Evolutionary conservation across 2,113 vertebrate species (phyloP).

Genomic region (Macquaria ambigua): DNA sequence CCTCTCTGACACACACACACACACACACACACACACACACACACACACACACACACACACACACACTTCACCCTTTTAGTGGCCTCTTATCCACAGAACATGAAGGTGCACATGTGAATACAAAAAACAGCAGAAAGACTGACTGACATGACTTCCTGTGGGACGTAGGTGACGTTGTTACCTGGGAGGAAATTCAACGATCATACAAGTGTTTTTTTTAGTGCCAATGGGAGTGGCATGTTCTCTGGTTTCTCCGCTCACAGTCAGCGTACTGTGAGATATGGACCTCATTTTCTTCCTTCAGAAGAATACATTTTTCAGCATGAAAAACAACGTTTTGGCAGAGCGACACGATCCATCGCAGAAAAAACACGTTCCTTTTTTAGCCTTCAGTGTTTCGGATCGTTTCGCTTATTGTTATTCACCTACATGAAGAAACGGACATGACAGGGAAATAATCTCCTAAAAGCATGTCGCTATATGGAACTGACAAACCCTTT

Average conservation of each 20-base stretch:
- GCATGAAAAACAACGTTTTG: neutral
- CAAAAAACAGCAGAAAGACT: neutral
- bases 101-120: conserved; percentile 18
- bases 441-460: neutral
- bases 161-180: neutral
- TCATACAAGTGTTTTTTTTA: neutral
- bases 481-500: neutral
- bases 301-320: neutral
- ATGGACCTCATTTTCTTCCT: neutral
- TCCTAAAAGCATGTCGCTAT: neutral
- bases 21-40: neutral
- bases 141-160: neutral
- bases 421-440: neutral
- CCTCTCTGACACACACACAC: conserved; percentile 15
- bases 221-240: neutral
- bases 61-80: neutral
- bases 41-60: conserved; percentile 18
- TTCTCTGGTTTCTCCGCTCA: neutral
- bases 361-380: neutral
- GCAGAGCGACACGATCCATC: neutral
- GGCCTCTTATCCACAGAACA: conserved; percentile 11
- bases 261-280: neutral
- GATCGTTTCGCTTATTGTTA: neutral
- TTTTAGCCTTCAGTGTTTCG: neutral
- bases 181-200: neutral